Percentiles rank a stretch among this genome's conserved stretches.
phyloP scores from a whole-genome alignment of 2,797 vertebrate genomes.

The Pteropus rufus region DNA sequence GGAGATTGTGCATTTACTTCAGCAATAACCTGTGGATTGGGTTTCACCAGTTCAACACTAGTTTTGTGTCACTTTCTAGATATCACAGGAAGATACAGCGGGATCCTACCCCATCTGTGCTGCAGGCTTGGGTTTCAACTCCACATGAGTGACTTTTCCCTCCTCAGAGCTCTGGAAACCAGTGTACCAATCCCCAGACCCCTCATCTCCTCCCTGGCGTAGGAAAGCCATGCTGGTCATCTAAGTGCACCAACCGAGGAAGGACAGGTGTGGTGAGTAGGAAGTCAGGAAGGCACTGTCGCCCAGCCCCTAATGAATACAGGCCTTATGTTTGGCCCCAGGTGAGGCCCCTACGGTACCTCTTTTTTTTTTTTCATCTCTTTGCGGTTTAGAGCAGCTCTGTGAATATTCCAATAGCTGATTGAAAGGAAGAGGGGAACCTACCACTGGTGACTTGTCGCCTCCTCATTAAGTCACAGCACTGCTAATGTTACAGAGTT shows the following conservation, averaged over 20 bases:
- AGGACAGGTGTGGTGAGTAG: not conserved
- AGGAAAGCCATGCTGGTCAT: not conserved
- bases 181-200: not conserved
- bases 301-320: too few species aligned
- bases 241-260: not conserved
- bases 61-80: not conserved
- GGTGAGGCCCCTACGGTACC: rapidly evolving
- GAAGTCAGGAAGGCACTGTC: not conserved
- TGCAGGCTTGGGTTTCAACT: not conserved
- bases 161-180: not conserved
- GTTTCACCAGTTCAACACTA: too few species aligned
- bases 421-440: not conserved
- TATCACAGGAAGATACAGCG: not conserved
- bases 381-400: not conserved
- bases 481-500: not conserved
- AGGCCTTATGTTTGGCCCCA: not conserved
- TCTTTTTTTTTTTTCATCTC: not conserved
- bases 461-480: not conserved
- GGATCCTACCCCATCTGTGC: not conserved
- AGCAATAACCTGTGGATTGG: not conserved
- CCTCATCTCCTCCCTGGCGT: not conserved
- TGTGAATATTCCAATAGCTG: not conserved
- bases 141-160: not conserved
- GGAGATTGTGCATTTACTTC: not conserved
- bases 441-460: not conserved